Evolutionary conservation across 2,888 invertebrate genomes (phyloP).

Genomic region (Drosophila mettleri): DNA sequence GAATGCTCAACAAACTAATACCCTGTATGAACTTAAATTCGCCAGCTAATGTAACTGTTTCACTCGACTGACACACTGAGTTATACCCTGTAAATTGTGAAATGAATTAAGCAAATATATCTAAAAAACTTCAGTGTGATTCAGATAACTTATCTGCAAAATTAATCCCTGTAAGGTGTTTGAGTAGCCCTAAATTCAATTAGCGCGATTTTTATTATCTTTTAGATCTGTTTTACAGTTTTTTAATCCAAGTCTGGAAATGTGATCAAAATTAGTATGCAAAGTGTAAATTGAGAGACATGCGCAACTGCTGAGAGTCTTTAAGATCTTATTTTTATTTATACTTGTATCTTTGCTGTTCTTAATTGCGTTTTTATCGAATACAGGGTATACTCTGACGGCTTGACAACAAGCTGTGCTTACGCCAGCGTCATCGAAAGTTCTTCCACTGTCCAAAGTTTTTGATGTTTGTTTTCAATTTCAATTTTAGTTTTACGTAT

Average conservation of each 20-base stretch:
- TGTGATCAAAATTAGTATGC: too few relatives aligned
- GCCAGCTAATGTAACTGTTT: too few relatives aligned
- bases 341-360: not conserved
- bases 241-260: not conserved
- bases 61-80: not conserved
- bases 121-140: not conserved
- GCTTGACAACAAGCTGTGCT: conserved; percentile 28
- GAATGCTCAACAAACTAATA: not conserved
- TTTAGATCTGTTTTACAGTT: not conserved
- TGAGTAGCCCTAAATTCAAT: not conserved
- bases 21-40: not conserved
- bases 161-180: not conserved
- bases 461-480: conserved; percentile 9
- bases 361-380: not conserved
- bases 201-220: too few relatives aligned
- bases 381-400: conserved; percentile 21
- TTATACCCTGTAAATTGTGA: conserved; percentile 9
- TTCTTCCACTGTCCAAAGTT: conserved; percentile 7
- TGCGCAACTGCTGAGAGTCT: too few relatives aligned
- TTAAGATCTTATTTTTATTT: not conserved
- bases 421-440: not conserved
- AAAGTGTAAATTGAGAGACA: too few relatives aligned
- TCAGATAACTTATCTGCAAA: not conserved
- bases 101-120: too few relatives aligned
- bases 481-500: conserved; percentile 14